Conservation (phyloP, 2,888 invertebrate species). For the Limnephilus rhombicus region DNA sequence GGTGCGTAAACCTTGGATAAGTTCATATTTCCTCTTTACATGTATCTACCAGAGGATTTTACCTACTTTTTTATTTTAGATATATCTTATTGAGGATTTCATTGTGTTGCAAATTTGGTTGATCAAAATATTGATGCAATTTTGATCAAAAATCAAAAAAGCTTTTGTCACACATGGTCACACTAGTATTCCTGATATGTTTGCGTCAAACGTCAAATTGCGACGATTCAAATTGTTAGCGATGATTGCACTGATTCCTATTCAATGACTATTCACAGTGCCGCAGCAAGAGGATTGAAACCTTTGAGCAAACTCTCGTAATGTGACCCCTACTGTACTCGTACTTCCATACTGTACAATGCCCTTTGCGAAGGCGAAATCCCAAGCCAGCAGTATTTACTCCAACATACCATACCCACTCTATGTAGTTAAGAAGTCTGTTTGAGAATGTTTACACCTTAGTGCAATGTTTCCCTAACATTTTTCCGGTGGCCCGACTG, state of each 20-base stretch:
- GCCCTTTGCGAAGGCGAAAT: background rate
- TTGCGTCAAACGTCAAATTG: slow-evolving; percentile 8
- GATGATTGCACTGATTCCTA: slow-evolving; percentile 19
- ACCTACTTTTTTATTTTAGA: too few relatives aligned
- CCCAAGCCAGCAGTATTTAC: background rate
- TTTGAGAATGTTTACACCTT: background rate
- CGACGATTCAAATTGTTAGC: background rate
- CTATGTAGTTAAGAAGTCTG: background rate
- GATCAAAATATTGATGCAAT: too few relatives aligned
- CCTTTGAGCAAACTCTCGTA: background rate
- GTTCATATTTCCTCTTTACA: too few relatives aligned
- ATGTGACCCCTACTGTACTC: background rate
- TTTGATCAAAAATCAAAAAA: background rate
- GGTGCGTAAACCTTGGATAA: too few relatives aligned
- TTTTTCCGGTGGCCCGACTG: too few relatives aligned
- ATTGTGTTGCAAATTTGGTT: too few relatives aligned
- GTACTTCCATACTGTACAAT: background rate
- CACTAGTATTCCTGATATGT: background rate
- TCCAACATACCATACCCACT: too few relatives aligned
- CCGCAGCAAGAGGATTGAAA: background rate
- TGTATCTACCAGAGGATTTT: too few relatives aligned
- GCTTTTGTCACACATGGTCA: background rate
- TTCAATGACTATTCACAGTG: background rate
- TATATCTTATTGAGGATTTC: too few relatives aligned
- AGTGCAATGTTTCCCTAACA: too few relatives aligned